Conservation (phyloP, 2,888 invertebrate genomes). For the Ecliptopera silaceata region DNA sequence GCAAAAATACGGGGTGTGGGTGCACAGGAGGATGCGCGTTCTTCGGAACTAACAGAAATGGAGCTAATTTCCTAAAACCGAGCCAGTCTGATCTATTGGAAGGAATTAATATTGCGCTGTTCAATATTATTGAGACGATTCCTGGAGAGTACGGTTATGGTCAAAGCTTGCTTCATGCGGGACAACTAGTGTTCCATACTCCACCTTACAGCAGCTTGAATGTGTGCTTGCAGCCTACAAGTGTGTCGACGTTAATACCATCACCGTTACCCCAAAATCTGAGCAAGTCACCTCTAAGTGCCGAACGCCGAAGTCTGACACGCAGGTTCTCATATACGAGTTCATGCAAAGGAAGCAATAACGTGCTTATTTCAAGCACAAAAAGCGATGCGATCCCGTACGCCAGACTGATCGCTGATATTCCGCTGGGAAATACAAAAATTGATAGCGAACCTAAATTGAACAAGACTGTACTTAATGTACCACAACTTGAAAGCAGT, state of each 20-base stretch:
- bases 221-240: conserved; percentile 88
- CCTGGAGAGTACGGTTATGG: conserved; percentile 95
- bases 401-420: conserved; percentile 88
- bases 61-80: conserved; percentile 93
- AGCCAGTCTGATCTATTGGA: conserved; percentile 90
- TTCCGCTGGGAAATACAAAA: conserved; percentile 81
- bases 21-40: conserved; percentile 98
- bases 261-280: conserved; percentile 71
- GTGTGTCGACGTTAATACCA: conserved; percentile 68
- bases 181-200: conserved; percentile 94
- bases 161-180: conserved; percentile 94
- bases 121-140: conserved; percentile 86
- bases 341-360: conserved; percentile 73
- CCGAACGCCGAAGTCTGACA: conserved; percentile 72
- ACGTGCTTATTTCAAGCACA: conserved; percentile 70
- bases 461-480: conserved; percentile 81
- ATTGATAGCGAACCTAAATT: conserved; percentile 88
- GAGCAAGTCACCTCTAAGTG: conserved; percentile 68
- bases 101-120: conserved; percentile 92
- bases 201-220: conserved; percentile 92
- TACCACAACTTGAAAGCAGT: conserved; percentile 89
- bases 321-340: conserved; percentile 77
- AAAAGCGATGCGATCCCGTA: conserved; percentile 89
- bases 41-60: conserved; percentile 96
- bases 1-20: conserved; percentile 91